phyloP scores from a whole-genome alignment of 1,140 invertebrate species.

The Paraescarpia echinospica region DNA sequence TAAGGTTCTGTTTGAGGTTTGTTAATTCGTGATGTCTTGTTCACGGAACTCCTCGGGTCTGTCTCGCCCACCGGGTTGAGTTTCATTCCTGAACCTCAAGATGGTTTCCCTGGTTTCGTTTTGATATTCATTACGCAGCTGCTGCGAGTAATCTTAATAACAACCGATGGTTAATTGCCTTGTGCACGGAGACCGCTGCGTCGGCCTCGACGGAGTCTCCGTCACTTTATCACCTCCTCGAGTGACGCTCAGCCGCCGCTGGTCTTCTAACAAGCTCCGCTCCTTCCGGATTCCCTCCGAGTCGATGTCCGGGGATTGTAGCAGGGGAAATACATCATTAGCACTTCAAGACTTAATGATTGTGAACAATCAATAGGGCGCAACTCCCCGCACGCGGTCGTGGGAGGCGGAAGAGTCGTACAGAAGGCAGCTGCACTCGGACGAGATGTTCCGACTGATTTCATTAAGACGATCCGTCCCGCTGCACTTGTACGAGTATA shows the following conservation, averaged over 20 bases:
- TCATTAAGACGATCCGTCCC: neutral
- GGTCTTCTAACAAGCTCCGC: neutral
- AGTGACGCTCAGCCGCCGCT: neutral
- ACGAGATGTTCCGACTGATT: neutral
- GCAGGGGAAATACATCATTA: neutral
- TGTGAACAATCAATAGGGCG: neutral
- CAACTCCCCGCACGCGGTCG: neutral
- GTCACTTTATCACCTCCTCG: neutral
- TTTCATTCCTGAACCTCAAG: neutral
- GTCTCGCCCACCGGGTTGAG: neutral
- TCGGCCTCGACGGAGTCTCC: neutral
- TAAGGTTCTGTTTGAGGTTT: neutral
- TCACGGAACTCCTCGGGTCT: neutral
- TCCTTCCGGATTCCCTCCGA: neutral
- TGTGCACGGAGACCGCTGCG: neutral
- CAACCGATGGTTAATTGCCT: slow-evolving; percentile 4
- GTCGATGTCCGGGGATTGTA: neutral
- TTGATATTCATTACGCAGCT: neutral
- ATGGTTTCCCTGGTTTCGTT: neutral
- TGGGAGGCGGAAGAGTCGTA: neutral
- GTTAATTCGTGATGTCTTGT: neutral
- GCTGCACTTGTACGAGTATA: neutral
- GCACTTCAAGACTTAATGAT: neutral
- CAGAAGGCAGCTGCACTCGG: too few species aligned
- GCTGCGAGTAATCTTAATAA: neutral